Evolutionary conservation across 1,140 invertebrate species (phyloP), one percentile per base, ranked within the genome.

Genomic region (Cryptotermes secundus): DNA sequence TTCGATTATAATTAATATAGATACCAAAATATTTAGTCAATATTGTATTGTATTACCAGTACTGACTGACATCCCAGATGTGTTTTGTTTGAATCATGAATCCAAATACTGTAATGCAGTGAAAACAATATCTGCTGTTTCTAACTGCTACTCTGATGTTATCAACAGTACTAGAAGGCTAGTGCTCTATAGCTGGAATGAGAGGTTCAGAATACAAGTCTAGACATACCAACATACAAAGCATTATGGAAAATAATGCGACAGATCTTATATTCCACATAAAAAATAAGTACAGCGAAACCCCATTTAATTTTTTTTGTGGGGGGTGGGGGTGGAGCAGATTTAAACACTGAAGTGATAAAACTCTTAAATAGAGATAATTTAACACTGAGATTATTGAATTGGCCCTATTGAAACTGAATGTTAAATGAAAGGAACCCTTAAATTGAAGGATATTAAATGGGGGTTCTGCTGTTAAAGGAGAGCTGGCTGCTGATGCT

Each of bases 171-270:
- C 59, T 31, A 26, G 59, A 72, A 72, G 26, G 7, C 59, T 72
- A 72, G 3, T 72, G 59, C 59, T 72, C 59, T 72, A 72, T 14
- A 72, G 4, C n/a, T 72, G 59, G 59, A 72, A 72, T 72, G 59
- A 72, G 3, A n/a, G 59, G 59, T 72, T 72, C 59, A 49, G 19
- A 49, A 19, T 49, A 49, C 45, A 72, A 72, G 59, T 31, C 4
- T 72, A 72, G 26, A 72, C 59, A 72, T 31, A 72, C 7, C n/a
- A 72, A 72, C 59, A 72, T 72, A 72, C 59, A 72, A 72, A 72
- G 59, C 59, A n/a, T 3, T 72, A 72, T 22, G 59, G n/a, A 72
- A 72, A 72, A 26, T 72, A 72, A 72, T 72, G 26, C 31, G 14
- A 72, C 59, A 72, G 59, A 31, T 6, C n/a, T 72, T 72, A 72